Conservation (phyloP, 2,888 invertebrate genomes). For the Caenorhabditis plicata region DNA sequence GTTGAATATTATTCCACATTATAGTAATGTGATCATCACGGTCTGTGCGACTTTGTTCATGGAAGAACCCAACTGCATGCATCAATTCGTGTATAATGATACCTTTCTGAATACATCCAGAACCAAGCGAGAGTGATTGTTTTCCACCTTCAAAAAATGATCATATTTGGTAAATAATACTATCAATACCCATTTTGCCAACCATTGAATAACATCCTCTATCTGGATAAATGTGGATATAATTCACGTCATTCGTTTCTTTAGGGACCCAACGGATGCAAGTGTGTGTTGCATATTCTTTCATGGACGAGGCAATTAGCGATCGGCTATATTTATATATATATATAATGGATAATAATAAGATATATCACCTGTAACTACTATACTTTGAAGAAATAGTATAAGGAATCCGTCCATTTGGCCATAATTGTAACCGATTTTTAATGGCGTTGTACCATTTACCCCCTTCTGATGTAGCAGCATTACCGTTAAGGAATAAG, state of each 20-base stretch:
- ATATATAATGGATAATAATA: not conserved
- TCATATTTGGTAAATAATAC: not conserved
- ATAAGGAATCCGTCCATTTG: conserved; percentile 60
- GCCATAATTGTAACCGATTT: conserved; percentile 62
- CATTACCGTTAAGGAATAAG: conserved; percentile 54
- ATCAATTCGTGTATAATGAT: conserved; percentile 64
- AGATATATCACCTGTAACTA: conserved; percentile 55
- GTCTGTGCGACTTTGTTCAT: conserved; percentile 56
- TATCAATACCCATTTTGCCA: conserved; percentile 51
- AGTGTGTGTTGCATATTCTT: conserved; percentile 60
- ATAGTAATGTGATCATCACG: conserved; percentile 63
- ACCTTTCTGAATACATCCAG: conserved; percentile 65
- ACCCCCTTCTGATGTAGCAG: conserved; percentile 37
- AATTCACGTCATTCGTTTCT: conserved; percentile 56
- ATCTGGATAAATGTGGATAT: conserved; percentile 64
- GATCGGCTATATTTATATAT: conserved; percentile 56
- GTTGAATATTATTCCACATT: conserved; percentile 62
- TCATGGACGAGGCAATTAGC: conserved; percentile 62
- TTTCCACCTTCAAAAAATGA: conserved; percentile 41
- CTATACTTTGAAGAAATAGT: conserved; percentile 63
- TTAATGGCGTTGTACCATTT: conserved; percentile 60
- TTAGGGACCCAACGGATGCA: conserved; percentile 64
- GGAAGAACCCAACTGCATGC: conserved; percentile 65
- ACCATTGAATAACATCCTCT: conserved; percentile 65
- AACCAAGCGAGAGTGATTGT: conserved; percentile 59